phyloP scores from a whole-genome alignment of 2,888 invertebrate genomes.

The Apamea monoglypha region DNA sequence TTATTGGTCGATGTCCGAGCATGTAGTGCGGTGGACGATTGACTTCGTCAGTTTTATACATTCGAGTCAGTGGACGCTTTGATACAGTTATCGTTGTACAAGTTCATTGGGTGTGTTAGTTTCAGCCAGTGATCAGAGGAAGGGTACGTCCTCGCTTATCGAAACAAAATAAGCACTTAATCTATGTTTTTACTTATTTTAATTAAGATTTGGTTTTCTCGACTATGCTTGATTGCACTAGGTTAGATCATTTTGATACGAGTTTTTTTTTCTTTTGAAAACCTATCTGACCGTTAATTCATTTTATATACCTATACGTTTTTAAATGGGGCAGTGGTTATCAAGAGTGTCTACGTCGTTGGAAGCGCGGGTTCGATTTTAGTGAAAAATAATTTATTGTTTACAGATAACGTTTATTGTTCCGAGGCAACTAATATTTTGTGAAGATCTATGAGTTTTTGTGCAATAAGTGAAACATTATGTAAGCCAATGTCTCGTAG shows the following conservation, averaged over 20 bases:
- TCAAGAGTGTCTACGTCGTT: not conserved
- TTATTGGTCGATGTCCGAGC: constrained; percentile 79
- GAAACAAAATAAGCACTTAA: constrained; percentile 39
- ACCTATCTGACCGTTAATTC: not conserved
- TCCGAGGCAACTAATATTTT: not conserved
- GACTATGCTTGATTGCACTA: not conserved
- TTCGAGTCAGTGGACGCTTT: constrained; percentile 67
- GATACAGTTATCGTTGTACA: constrained; percentile 65
- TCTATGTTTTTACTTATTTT: constrained; percentile 27
- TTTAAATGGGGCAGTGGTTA: not conserved
- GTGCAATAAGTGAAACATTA: not conserved
- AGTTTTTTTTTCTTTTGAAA: not conserved
- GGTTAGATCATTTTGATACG: constrained; percentile 36
- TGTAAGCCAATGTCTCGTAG: not conserved
- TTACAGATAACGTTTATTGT: not conserved
- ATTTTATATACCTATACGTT: not conserved
- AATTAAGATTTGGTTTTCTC: constrained; percentile 18
- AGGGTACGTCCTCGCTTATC: constrained; percentile 50
- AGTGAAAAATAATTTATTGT: constrained; percentile 5
- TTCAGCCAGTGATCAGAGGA: constrained; percentile 50
- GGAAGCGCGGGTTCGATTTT: not conserved
- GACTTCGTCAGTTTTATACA: constrained; percentile 81
- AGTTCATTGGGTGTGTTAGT: constrained; percentile 59
- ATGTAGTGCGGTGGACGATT: constrained; percentile 79
- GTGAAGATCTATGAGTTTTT: not conserved